Evolutionary conservation across 53 echinoderm and acorn worm species (phyloP).

Genomic region (Holothuria leucospilota): DNA sequence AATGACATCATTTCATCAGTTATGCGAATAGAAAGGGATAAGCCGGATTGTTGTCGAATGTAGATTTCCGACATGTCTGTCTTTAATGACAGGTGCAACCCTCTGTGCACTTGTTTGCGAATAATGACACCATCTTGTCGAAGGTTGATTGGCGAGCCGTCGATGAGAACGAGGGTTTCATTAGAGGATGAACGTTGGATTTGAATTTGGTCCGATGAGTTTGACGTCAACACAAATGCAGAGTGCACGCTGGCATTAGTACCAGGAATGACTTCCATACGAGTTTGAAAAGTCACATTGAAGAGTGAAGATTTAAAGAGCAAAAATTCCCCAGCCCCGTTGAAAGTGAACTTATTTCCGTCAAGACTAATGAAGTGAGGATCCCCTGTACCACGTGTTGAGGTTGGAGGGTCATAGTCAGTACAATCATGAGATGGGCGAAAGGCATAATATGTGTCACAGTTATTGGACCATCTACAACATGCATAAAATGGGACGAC

Average conservation of each 20-base stretch:
- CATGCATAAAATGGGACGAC: conserved; percentile 59
- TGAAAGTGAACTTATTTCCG: conserved; percentile 62
- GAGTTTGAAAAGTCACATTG: conserved; percentile 66
- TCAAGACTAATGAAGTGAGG: conserved; percentile 69
- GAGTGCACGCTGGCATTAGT: conserved; percentile 65
- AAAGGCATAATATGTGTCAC: conserved; percentile 56
- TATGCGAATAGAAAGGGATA: conserved; percentile 46
- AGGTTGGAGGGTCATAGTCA: conserved; percentile 53
- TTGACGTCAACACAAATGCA: conserved; percentile 61
- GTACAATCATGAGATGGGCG: conserved; percentile 72
- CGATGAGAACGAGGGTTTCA: conserved; percentile 52
- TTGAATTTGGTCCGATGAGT: conserved; percentile 61
- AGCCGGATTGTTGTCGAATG: conserved; percentile 42
- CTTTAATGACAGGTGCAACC: conserved; percentile 41
- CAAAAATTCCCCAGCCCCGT: conserved; percentile 74
- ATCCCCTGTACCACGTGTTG: conserved; percentile 65
- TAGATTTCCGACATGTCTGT: conserved; percentile 49
- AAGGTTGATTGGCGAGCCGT: conserved; percentile 47
- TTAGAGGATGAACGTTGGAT: conserved; percentile 54
- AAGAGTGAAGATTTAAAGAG: conserved; percentile 52
- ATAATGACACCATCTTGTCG: conserved; percentile 18
- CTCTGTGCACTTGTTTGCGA: conserved; percentile 24
- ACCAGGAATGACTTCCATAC: conserved; percentile 60
- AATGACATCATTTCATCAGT: conserved; percentile 66
- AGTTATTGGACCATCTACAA: conserved; percentile 50